phyloP scores from a whole-genome alignment of 2,797 vertebrate genomes.

The Bufotes viridis region DNA sequence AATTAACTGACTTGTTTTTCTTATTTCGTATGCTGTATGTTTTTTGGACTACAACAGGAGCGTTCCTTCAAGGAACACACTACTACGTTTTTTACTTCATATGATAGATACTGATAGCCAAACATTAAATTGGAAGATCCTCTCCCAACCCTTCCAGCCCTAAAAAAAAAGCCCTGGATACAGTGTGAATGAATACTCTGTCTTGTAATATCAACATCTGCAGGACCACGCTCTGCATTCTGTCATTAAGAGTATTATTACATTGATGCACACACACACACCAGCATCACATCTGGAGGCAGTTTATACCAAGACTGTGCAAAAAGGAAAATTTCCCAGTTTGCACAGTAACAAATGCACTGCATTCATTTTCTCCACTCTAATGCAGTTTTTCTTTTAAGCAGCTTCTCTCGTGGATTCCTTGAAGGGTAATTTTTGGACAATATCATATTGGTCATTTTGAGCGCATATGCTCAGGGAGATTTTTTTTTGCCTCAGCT shows the following conservation, averaged over 20 bases:
- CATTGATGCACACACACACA: not conserved
- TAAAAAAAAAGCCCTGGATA: not conserved
- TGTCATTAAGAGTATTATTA: slow-evolving; percentile 32
- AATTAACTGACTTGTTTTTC: too few species aligned
- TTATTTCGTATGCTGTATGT: too few species aligned
- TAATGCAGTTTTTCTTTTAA: slow-evolving; percentile 49
- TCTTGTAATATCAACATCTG: slow-evolving; percentile 39
- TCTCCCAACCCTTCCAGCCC: not conserved
- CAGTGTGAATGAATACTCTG: not conserved
- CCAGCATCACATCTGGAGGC: slow-evolving; percentile 36
- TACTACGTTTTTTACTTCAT: not conserved
- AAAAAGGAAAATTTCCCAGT: slow-evolving; percentile 66
- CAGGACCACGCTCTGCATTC: not conserved
- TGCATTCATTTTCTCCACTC: slow-evolving; percentile 66
- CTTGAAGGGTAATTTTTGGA: slow-evolving; percentile 75
- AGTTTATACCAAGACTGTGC: slow-evolving; percentile 15
- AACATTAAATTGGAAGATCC: too few species aligned
- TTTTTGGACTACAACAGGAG: too few species aligned
- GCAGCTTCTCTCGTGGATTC: slow-evolving; percentile 68
- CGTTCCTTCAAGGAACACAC: not conserved
- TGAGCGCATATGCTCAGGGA: slow-evolving; percentile 77
- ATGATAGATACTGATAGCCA: too few species aligned
- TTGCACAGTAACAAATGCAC: slow-evolving; percentile 70
- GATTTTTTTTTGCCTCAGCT: slow-evolving; percentile 73
- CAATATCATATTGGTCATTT: slow-evolving; percentile 75